phyloP scores from a whole-genome alignment of 1,140 invertebrate species.

The Habropoda laboriosa region DNA sequence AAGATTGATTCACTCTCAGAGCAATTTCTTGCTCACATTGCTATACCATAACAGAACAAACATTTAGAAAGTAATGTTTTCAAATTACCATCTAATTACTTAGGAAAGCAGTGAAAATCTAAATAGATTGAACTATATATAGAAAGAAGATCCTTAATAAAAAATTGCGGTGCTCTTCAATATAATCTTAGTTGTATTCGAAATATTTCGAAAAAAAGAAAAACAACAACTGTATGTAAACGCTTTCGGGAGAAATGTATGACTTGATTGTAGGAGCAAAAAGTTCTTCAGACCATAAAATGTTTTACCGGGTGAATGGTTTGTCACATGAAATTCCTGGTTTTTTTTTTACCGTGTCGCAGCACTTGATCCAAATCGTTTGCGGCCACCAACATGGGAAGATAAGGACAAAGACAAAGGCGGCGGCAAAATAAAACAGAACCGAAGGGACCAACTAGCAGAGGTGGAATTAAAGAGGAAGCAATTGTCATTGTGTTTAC shows the following conservation, averaged over 20 bases:
- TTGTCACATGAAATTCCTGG: constrained; percentile 31
- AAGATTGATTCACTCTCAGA: no score
- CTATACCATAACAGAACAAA: no score
- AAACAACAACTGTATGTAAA: not conserved
- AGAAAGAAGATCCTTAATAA: no score
- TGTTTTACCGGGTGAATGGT: constrained; percentile 1
- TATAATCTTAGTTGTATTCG: not conserved
- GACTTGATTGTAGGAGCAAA: not conserved
- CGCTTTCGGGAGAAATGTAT: not conserved
- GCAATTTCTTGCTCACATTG: no score
- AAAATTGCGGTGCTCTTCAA: no score
- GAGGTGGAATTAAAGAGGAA: constrained; percentile 42
- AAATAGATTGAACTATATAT: no score
- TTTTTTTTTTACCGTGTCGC: constrained; percentile 37
- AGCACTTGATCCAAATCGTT: constrained; percentile 45
- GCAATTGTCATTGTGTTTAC: constrained; percentile 30
- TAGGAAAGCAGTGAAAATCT: no score
- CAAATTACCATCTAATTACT: no score
- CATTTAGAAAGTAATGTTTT: no score
- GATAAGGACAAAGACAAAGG: constrained; percentile 42
- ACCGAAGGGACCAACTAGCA: constrained; percentile 11
- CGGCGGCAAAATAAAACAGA: constrained; percentile 38
- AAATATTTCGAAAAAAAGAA: not conserved
- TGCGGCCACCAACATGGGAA: constrained; percentile 17
- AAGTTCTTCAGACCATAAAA: constrained; percentile 15